Percentiles rank a stretch among this genome's conserved stretches.
Evolutionary conservation across 2,113 vertebrate species (phyloP).

Genomic region (Limanda limanda): DNA sequence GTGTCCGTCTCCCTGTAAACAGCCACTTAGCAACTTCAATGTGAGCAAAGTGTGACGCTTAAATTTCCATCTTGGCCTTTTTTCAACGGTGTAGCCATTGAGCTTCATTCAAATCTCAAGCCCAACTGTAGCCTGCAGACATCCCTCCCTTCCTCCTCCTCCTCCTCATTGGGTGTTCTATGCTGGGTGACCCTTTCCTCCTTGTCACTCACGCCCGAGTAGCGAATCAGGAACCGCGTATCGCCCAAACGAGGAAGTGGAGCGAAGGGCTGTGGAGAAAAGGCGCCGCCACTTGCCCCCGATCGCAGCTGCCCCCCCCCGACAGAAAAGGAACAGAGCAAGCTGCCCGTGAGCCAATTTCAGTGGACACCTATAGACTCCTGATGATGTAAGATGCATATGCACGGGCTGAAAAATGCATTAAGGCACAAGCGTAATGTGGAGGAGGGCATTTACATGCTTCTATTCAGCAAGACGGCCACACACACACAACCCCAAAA

Average conservation of each 20-base stretch:
- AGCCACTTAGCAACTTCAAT: slow-evolving; percentile 14
- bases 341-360: slow-evolving; percentile 40
- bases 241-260: slow-evolving; percentile 69
- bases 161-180: slow-evolving; percentile 69
- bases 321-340: slow-evolving; percentile 49
- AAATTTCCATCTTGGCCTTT: slow-evolving; percentile 33
- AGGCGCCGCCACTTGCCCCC: slow-evolving; percentile 47
- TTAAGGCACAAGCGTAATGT: slow-evolving; percentile 26
- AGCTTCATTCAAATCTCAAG: slow-evolving; percentile 60
- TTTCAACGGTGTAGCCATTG: slow-evolving; percentile 48
- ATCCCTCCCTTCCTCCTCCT: slow-evolving; percentile 48
- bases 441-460: slow-evolving; percentile 38
- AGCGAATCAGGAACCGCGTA: slow-evolving; percentile 64
- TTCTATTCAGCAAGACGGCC: slow-evolving; percentile 40
- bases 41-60: slow-evolving; percentile 3
- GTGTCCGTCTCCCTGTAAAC: slow-evolving; percentile 15
- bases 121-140: slow-evolving; percentile 65
- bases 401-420: slow-evolving; percentile 27
- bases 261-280: slow-evolving; percentile 61
- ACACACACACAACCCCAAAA: slow-evolving; percentile 56
- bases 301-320: slow-evolving; percentile 40
- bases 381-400: slow-evolving; percentile 17
- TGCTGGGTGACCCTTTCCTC: slow-evolving; percentile 62
- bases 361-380: slow-evolving; percentile 24
- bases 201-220: slow-evolving; percentile 63